Evolutionary conservation across 2,888 invertebrate genomes (phyloP), one percentile per base, ranked within the genome.

Genomic region (Steinernema scapterisci): DNA sequence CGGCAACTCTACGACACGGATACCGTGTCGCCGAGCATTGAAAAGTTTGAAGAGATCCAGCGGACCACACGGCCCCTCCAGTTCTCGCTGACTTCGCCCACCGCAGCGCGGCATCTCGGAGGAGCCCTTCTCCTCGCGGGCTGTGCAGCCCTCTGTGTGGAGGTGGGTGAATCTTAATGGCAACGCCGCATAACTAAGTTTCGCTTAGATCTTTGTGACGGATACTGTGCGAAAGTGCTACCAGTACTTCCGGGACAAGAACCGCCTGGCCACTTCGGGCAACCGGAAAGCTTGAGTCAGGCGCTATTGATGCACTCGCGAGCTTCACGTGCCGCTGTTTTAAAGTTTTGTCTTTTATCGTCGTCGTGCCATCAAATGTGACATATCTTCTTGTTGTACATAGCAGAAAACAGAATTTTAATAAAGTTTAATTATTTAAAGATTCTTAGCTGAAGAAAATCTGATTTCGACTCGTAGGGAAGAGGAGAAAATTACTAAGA

Each of bases 1-100:
- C 63, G 63, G 31, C 63, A 31, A 31, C 63, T 63, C 63, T 63
- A 63, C 63, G 63, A 63, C 25, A 63, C 16, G 2, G 63, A 63
- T 11, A 31, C 31, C 63, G 63, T 31, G 31, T 25, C 16, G 5
- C 21, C 54, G 54, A 23, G 54, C 1, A 25, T 54, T 2, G 63
- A 27, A 9, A 31, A 13, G 31, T 31, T 63, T 16, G 63, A 63
- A 31, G 31, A 63, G 27, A 27, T 63, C 31, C 27, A 31, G 25
- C 31, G 31, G 5, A 2, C 1, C 27, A 16, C 63, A 31, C 63
- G 63, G 27, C 31, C 63, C 3, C 63, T 63, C 2, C 16, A 27
- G 1, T 31, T 63, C 63, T 27, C 63, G 6, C 16, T 63, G 16
- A 63, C 3, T 25, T 63, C 63, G 31, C 31, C 31, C 11, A 16